Evolutionary conservation across 2,888 invertebrate species (phyloP), one percentile per base, ranked within the genome.

Genomic region (Oscheius sp.): DNA sequence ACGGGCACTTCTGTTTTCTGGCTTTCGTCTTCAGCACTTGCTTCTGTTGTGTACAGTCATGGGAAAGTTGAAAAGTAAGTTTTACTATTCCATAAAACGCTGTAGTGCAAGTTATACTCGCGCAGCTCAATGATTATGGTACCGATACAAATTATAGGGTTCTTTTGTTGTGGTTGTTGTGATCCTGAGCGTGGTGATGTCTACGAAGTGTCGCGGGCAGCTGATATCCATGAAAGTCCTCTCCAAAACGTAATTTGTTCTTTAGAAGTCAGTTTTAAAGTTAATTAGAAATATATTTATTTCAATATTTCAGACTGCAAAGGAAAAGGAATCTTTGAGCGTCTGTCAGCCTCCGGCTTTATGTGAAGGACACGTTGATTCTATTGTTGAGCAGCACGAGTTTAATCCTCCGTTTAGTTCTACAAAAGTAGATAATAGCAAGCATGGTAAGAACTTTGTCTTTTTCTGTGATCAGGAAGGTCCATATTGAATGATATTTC

Each of bases 41-140:
- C 35, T 35, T 35, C 35, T 35, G 5, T 35, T 35, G 5, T 35
- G n/a, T n/a, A n/a, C n/a, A 35, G 35, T 6, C 9, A 49, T 49
- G 49, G 49, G 49, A 13, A 49, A 49, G 49, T 21, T 49, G n/a
- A 49, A 49, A 49, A 49, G 49, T 49, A 49, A 49, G 49, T 13
- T 49, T 21, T 49, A 49, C 13, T 49, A n/a, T n/a, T n/a, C n/a
- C n/a, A n/a, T n/a, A n/a, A n/a, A n/a, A n/a, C n/a, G n/a, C n/a
- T n/a, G n/a, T n/a, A n/a, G n/a, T n/a, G n/a, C n/a, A n/a, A n/a
- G n/a, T n/a, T n/a, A n/a, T n/a, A n/a, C n/a, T 49, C 16, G 16
- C 16, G 21, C 21, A n/a, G n/a, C n/a, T n/a, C n/a, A n/a, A n/a
- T n/a, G n/a, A n/a, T 49, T 5, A 5, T 49, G 3, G 49, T 18